phyloP scores from a whole-genome alignment of 2,113 vertebrate species.

The Mungos mungo region DNA sequence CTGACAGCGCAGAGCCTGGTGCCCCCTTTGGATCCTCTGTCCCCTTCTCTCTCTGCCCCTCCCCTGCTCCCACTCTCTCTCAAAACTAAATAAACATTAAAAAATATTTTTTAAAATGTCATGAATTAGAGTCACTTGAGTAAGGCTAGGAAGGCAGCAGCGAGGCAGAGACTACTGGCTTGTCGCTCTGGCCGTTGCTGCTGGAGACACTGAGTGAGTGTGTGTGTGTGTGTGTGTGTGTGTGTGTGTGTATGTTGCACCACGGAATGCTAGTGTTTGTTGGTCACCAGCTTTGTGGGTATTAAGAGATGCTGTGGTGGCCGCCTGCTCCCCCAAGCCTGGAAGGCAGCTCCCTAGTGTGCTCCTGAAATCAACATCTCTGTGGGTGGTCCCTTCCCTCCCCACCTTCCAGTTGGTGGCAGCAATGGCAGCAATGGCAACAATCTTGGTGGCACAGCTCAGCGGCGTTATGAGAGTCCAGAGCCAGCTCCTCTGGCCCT shows the following conservation, averaged over 20 bases:
- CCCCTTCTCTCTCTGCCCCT: background rate
- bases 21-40: background rate
- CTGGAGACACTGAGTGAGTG: background rate
- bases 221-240: background rate
- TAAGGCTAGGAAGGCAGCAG: background rate
- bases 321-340: background rate
- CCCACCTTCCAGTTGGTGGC: background rate
- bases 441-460: constrained; percentile 19
- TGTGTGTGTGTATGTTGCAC: background rate
- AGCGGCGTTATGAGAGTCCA: background rate
- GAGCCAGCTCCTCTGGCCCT: background rate
- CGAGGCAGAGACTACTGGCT: background rate
- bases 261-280: background rate
- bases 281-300: background rate
- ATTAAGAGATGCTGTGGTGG: background rate
- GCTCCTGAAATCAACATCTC: constrained; percentile 1
- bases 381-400: background rate
- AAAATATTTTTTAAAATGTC: background rate
- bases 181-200: background rate
- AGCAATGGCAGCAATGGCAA: background rate
- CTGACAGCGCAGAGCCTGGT: background rate
- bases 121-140: background rate
- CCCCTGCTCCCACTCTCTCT: background rate
- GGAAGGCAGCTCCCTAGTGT: background rate
- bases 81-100: background rate